Conservation (phyloP, 1,140 invertebrate species). For the Danaus plexippus region DNA sequence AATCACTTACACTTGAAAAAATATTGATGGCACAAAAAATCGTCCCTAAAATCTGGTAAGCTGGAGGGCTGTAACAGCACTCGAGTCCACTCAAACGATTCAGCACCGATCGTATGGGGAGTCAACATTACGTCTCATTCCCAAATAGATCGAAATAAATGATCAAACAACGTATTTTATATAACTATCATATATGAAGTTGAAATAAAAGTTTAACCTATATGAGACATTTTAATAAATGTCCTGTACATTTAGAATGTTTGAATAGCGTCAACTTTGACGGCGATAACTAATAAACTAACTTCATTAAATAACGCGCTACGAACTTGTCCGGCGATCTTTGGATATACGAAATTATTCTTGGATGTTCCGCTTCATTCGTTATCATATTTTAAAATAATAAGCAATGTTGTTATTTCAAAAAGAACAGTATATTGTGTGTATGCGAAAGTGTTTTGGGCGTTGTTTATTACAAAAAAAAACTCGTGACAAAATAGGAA, state of each 20-base stretch:
- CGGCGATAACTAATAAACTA: slow-evolving; percentile 52
- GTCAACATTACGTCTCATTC: slow-evolving; percentile 17
- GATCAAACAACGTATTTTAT: slow-evolving; percentile 1
- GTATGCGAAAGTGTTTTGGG: not conserved
- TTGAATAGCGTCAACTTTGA: slow-evolving; percentile 34
- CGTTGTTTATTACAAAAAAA: no score
- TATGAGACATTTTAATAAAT: slow-evolving; percentile 9
- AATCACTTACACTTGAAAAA: slow-evolving; percentile 17
- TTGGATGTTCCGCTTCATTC: slow-evolving; percentile 8
- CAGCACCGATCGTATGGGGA: slow-evolving; percentile 27
- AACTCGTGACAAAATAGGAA: no score
- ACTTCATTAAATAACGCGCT: slow-evolving; percentile 61
- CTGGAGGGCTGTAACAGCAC: slow-evolving; percentile 30
- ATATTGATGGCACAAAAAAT: slow-evolving; percentile 15
- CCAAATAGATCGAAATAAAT: slow-evolving; percentile 9
- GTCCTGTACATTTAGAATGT: slow-evolving; percentile 6
- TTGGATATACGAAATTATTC: slow-evolving; percentile 19
- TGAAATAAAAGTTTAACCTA: slow-evolving; percentile 2
- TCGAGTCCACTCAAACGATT: slow-evolving; percentile 33
- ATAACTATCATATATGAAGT: no score
- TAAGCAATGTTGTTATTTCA: not conserved
- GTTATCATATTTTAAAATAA: slow-evolving; percentile 9
- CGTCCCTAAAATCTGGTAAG: slow-evolving; percentile 29
- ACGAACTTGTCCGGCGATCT: slow-evolving; percentile 43
- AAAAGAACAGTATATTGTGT: not conserved